phyloP scores from a whole-genome alignment of 2,888 invertebrate genomes.

The Ectemnius continuus region DNA sequence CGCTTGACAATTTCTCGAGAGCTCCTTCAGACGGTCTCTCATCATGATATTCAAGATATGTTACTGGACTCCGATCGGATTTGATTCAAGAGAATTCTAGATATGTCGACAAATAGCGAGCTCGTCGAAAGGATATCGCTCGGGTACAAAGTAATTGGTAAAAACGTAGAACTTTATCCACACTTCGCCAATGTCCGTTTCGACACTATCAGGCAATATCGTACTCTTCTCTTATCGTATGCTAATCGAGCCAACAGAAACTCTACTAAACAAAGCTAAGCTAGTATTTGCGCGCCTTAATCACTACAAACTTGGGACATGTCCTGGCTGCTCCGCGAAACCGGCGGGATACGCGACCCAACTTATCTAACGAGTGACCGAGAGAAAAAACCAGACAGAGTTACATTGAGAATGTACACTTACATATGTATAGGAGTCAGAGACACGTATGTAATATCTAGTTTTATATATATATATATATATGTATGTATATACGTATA shows the following conservation, averaged over 20 bases:
- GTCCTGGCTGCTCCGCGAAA: constrained; percentile 62
- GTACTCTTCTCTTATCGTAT: constrained; percentile 26
- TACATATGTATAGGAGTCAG: background rate
- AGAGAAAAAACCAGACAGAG: background rate
- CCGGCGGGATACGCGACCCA: constrained; percentile 7
- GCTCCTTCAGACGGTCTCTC: too few species aligned
- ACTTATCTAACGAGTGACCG: constrained; percentile 3
- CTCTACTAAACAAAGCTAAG: constrained; percentile 50
- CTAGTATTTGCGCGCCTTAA: constrained; percentile 59
- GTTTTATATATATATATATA: background rate
- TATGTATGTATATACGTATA: background rate
- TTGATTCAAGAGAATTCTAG: too few species aligned
- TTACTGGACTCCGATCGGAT: too few species aligned
- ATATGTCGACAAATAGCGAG: too few species aligned
- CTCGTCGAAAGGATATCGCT: too few species aligned
- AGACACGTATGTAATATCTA: constrained; percentile 1
- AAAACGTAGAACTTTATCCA: too few species aligned
- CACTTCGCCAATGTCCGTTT: background rate
- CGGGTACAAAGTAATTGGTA: too few species aligned
- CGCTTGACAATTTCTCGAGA: too few species aligned
- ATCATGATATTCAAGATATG: too few species aligned
- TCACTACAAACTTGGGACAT: constrained; percentile 66
- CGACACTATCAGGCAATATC: background rate
- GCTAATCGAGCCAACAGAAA: constrained; percentile 61
- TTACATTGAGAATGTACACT: too few species aligned